These are phyloP conservation scores for Dusona sp. DNA, from an alignment of 2,888 invertebrate species.

Conservation along the genomic window DNA sequence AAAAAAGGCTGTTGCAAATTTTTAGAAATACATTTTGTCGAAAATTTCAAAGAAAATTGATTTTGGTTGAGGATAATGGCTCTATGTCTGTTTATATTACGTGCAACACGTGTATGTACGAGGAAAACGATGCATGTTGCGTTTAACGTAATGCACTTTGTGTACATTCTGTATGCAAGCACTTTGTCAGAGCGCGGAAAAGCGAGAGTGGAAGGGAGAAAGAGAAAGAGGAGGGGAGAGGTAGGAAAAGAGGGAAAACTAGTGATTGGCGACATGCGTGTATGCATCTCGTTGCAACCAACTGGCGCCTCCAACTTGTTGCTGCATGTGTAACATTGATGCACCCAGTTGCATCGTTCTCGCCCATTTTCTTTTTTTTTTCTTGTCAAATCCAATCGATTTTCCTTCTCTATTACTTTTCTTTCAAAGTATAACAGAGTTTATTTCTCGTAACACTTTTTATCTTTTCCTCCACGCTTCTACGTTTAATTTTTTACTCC, in stretches of 20 bases:
- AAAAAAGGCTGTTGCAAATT: neutral
- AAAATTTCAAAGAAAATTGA: neutral
- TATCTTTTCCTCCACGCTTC: neutral
- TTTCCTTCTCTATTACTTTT: neutral
- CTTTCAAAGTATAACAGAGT: neutral
- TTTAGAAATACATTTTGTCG: neutral
- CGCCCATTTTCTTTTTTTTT: constrained; percentile 15
- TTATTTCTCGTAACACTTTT: neutral
- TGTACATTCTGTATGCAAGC: constrained; percentile 20
- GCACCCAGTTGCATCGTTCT: constrained; percentile 22
- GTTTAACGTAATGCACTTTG: constrained; percentile 53
- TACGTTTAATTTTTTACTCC: neutral
- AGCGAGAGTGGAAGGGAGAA: constrained; percentile 16
- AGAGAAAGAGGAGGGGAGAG: neutral
- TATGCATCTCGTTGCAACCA: constrained; percentile 40
- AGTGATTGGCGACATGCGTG: constrained; percentile 56
- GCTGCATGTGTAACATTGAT: constrained; percentile 15
- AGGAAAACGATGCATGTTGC: constrained; percentile 24
- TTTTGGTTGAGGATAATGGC: neutral
- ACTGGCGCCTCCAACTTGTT: constrained; percentile 52
- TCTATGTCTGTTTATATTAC: neutral
- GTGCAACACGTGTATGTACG: constrained; percentile 42
- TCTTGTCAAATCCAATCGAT: constrained; percentile 1
- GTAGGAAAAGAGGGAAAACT: constrained; percentile 44
- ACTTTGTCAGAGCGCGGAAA: constrained; percentile 24